Evolutionary conservation across 2,113 vertebrate genomes (phyloP), one percentile per base, ranked within the genome.

Genomic region (Glaucidium brasilianum): DNA sequence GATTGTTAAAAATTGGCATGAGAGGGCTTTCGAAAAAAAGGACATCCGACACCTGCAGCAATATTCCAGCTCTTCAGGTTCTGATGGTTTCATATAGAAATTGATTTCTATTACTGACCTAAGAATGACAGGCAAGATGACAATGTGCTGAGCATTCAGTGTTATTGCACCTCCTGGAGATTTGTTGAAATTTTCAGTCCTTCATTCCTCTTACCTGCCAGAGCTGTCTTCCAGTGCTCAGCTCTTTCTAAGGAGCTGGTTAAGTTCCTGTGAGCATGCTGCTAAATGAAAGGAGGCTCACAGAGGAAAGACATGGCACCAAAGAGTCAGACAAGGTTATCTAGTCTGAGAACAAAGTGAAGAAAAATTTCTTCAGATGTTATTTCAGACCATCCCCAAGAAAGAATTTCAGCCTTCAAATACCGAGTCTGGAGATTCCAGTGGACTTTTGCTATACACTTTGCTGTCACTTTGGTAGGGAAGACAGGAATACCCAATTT

Each of bases 101-200:
- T 85, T 96, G 69, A 95, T 96, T 96, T 95, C 83, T 95, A 27
- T 88, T 96, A 86, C 71, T 92, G 86, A 69, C 73, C 49, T 35
- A 82, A 45, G 80, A 91, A 34, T 90, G 91, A 94, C 77, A 82
- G 89, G 41, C 76, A 89, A 72, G 84, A 94, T 58, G 80, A 76
- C 87, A 85, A 66, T 66, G 77, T 85, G 86, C 76, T 53, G 83
- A 94, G 53, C 53, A 49, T 72, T 90, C 55, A 58, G 41, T 79
- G 76, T 75, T 94, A 81, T 58, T 92, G 58, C 80, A 87, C 69
- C 49, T 96, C 53, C 76, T 87, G 66, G 53, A 94, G 89, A 90
- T 89, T 32, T 76, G 88, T 59, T 95, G 92, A 89, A 87, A 79
- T 94, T 71, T 84, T 81, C 37, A 39, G 43, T 39, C 77, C 49